Conservation (phyloP, 1,140 invertebrate species). For the Cydia pomonella region DNA sequence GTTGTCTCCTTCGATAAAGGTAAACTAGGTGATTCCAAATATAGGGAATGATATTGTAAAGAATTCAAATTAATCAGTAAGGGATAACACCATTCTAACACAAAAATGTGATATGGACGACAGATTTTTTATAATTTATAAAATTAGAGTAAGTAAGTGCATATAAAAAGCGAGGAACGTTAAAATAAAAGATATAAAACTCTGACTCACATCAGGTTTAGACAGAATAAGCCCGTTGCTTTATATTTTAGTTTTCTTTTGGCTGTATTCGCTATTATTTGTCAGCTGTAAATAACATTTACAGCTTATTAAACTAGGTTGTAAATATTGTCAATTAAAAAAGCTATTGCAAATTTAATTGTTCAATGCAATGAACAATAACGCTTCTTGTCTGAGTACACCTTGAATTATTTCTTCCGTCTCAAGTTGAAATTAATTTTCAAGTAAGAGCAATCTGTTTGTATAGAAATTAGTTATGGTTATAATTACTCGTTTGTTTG, state of each 20-base stretch:
- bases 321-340: conserved; percentile 2
- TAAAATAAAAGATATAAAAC: too few species aligned
- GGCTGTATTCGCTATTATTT: not conserved
- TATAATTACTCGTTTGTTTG: not conserved
- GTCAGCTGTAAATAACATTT: not conserved
- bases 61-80: too few species aligned
- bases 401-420: not conserved
- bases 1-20: too few species aligned
- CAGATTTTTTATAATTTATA: too few species aligned
- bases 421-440: not conserved
- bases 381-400: not conserved
- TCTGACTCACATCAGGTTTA: too few species aligned
- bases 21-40: too few species aligned
- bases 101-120: too few species aligned
- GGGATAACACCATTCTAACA: too few species aligned
- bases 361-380: conserved; percentile 5
- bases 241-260: not conserved
- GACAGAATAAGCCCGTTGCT: too few species aligned
- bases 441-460: not conserved
- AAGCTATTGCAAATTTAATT: not conserved
- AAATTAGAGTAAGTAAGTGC: too few species aligned
- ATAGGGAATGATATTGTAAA: too few species aligned
- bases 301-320: not conserved
- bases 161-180: too few species aligned
- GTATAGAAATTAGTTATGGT: not conserved